phyloP scores from a whole-genome alignment of 30 jellyfish, hydroid and myxozoan genomes.

The Hydractinia symbiolongicarpus region DNA sequence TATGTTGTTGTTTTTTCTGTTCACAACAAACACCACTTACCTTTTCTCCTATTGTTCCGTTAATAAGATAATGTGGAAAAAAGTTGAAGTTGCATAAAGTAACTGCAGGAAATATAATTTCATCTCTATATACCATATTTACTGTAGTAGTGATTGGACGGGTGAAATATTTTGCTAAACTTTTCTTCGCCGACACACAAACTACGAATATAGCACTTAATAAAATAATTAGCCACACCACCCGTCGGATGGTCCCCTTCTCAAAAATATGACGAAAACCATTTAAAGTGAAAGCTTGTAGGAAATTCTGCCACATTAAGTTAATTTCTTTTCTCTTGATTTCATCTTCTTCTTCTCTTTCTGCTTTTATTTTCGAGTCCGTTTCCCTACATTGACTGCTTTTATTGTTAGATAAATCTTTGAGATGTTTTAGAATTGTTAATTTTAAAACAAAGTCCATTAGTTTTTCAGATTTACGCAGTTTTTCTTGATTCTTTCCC shows the following conservation, averaged over 20 bases:
- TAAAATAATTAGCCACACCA: conserved; percentile 25
- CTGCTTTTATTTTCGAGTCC: conserved; percentile 4
- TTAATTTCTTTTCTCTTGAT: neutral
- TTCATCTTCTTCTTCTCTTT: neutral
- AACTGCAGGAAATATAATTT: conserved; percentile 40
- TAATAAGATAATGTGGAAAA: conserved; percentile 31
- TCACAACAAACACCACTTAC: neutral
- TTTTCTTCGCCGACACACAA: conserved; percentile 17
- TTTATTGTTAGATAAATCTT: neutral
- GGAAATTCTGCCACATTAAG: conserved; percentile 16
- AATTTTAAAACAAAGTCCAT: conserved; percentile 8
- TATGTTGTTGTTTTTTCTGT: no score
- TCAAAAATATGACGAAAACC: conserved; percentile 42
- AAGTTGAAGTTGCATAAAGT: conserved; percentile 40
- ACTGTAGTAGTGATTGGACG: conserved; percentile 45
- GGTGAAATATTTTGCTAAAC: conserved; percentile 17
- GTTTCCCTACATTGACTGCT: neutral
- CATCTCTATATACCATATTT: conserved; percentile 27
- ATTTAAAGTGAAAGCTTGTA: conserved; percentile 29
- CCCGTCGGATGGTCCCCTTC: conserved; percentile 36
- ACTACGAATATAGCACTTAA: conserved; percentile 25
- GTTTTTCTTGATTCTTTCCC: neutral
- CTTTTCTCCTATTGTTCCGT: conserved; percentile 43
- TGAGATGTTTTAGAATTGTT: neutral
- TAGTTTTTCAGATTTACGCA: conserved; percentile 8